Evolutionary conservation across 2,797 vertebrate species (phyloP), one percentile per base, ranked within the genome.

Genomic region (Calcarius lapponicus): DNA sequence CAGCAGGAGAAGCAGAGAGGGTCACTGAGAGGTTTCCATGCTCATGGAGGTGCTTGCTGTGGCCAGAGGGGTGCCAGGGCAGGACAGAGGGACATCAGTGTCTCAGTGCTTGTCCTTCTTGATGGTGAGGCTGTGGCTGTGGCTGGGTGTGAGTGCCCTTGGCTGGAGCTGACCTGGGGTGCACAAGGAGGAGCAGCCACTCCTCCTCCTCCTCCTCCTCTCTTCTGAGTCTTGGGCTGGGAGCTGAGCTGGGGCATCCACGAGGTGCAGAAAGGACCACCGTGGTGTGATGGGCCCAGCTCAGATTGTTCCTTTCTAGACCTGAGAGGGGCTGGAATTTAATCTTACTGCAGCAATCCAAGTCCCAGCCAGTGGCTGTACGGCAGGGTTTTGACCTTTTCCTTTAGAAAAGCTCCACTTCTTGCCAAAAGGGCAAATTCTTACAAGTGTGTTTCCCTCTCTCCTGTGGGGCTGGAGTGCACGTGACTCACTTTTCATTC

Each of bases 391-490:
- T 92, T 21, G 36, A 88, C 42, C 80, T 95, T 95, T 87, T 40
- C 65, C 4, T 93, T 94, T 83, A 67, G 57, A 60, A 93, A 79
- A 48, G 53, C 83, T 97, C 92, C 53, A 51, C n/a, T 78, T 93
- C 95, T 93, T 75, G 32, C 14, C 94, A 69, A 95, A 96, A 96
- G 67, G 93, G 71, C 76, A 91, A 93, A 91, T 69, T 75, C 86
- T 95, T 96, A 75, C 10, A 83, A 93, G 69, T 40, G 34, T n/a
- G 9, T 89, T 91, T 36, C n/a, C 79, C 95, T 58, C 62, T 56
- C 88, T 92, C 67, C 28, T n/a, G 74, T 96, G 84, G 86, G 72
- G 31, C 79, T 0, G 0, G 75, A 57, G 6, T 15, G 88, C 67
- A 40, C 11, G 24, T 91, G 72, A 81, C 13, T 26, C 48, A 34